Base-by-base conservation (phyloP, 2,888 invertebrate genomes). In the Lepas anatifera region DNA sequence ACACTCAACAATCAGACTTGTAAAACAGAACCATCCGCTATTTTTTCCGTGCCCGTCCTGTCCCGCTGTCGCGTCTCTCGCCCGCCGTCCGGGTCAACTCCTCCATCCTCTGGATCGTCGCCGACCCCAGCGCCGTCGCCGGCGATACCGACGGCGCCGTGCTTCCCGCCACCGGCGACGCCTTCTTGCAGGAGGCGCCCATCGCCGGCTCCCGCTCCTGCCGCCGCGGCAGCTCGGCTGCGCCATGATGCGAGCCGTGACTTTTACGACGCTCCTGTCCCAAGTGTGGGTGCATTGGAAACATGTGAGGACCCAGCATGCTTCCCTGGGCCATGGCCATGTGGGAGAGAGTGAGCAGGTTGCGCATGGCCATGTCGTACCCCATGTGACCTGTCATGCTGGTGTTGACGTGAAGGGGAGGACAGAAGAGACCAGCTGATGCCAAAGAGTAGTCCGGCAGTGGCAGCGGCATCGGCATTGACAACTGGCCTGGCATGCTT, bases 301-400 rank as follows among this genome's bases (percentile, higher is more conserved):
- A 58, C 58, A 58, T 58, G 22, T 11, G 58, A 32, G 58, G 35
- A 6, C 58, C 22, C 32, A 35, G 7, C 58, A 58, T 58, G 22
- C 58, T 35, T 32, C 58, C 58, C 58, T 58, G 58, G 8, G 58
- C 58, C 58, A 58, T 58, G 35, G 58, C 58, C 58, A 58, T 58
- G 58, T 58, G 58, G 35, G 52, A 52, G 52, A 52, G 52, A 16
- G 58, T 58, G 32, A 58, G 32, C 35, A 58, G 58, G 58, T 58
- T 58, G 22, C 58, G 58, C 58, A 58, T 58, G 32, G 35, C 58
- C 58, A 58, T 58, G 58, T 58, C 58, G 35, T 58, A 58, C 32
- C 58, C 22, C 22, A 58, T 7, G 22, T 29, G 58, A 35, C 35
- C 22, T 22, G 58, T 22, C 35, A 58, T 18, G 32, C 35, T 35